phyloP scores from a whole-genome alignment of 2,113 vertebrate genomes.

The Poeciliopsis retropinna region DNA sequence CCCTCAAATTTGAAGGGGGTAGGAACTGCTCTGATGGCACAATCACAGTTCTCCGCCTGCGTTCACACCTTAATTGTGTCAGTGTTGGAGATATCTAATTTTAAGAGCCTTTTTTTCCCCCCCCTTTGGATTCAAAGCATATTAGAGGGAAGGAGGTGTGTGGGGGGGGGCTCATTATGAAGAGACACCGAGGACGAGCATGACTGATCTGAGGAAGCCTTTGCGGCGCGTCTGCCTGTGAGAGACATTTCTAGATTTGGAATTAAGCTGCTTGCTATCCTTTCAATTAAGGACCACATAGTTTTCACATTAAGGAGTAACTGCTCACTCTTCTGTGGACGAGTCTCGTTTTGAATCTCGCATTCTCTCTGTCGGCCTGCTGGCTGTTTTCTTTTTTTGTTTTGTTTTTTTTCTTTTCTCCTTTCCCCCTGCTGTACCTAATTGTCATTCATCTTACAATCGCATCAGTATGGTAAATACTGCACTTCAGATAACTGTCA shows the following conservation, averaged over 20 bases:
- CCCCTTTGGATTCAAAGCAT: constrained; percentile 37
- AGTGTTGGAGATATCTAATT: constrained; percentile 62
- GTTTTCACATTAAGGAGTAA: constrained; percentile 35
- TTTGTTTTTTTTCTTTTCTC: background rate
- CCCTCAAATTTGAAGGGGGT: constrained; percentile 40
- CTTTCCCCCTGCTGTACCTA: background rate
- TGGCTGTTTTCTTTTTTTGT: background rate
- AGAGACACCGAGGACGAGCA: constrained; percentile 41
- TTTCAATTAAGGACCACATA: constrained; percentile 64
- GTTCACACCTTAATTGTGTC: constrained; percentile 57
- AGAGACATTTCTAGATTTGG: constrained; percentile 41
- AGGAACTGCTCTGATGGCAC: constrained; percentile 43
- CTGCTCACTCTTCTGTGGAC: background rate
- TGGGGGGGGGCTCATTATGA: constrained; percentile 50
- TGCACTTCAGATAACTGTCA: constrained; percentile 51
- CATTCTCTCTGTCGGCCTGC: constrained; percentile 33
- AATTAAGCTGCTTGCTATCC: constrained; percentile 41
- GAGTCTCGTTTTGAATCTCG: constrained; percentile 34
- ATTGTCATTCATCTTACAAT: constrained; percentile 36
- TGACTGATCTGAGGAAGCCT: constrained; percentile 38
- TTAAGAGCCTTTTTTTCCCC: constrained; percentile 60
- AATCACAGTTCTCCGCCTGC: constrained; percentile 20
- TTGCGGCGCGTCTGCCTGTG: constrained; percentile 44
- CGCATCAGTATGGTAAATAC: constrained; percentile 45
- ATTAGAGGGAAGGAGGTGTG: constrained; percentile 23